Base-by-base conservation (phyloP, 2,888 invertebrate species). In the Stomorhina lunata region DNA sequence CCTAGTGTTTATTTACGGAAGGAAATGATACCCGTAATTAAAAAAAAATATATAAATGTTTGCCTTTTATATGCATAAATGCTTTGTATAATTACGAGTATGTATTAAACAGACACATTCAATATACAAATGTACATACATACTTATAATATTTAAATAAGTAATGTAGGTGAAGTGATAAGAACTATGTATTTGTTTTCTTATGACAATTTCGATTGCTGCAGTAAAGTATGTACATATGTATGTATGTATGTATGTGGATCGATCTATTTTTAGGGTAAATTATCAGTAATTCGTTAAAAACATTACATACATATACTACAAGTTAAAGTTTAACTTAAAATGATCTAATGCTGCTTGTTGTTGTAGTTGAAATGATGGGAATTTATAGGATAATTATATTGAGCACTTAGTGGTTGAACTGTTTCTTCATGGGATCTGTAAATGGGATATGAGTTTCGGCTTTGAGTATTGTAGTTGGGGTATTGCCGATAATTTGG, bases 401-500 rank as follows among this genome's bases (percentile, higher is more conserved):
- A 27, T 68, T 40, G 63, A 25, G 20, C 4, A 9, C 15, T 10
- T 29, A 32, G 40, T n/a, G 63, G 65, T 27, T 53, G 40, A 55
- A 12, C 9, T 27, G n/a, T 22, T 59, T 45, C 32, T 15, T 5
- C 32, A 22, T 22, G 17, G 12, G 78, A 17, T 32, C 65, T 63
- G n/a, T 63, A 66, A 15, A 71, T 65, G 45, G 61, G 43, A 32
- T 59, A 17, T 40, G n/a, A 10, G 37, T 55, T 61, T 45, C 73
- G 71, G 12, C 55, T 66, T 22, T 81, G 84, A 6, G n/a, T 37
- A 0, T 79, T 69, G 48, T 78, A 71, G 50, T 79, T 66, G 1
- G 63, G 71, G 37, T 76, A 59, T 59, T 65, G 79, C 9, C 68
- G 80, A 15, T 84, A 57, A 57, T 57, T 80, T 6, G 80, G 55